Evolutionary conservation across 2,888 invertebrate genomes (phyloP).

Genomic region (Cistogaster globosa): DNA sequence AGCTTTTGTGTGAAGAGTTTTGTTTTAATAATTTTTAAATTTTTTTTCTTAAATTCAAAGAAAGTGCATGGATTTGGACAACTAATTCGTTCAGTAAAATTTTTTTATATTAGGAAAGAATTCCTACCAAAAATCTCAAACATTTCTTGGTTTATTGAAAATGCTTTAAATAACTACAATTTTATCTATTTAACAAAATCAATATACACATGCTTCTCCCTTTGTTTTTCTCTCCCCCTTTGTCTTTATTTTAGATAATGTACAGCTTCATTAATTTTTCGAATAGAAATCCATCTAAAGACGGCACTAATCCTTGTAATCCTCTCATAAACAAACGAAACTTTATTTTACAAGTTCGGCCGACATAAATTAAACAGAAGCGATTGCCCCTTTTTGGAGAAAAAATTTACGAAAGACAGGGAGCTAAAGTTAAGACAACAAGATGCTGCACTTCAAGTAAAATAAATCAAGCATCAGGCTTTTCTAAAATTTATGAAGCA

Average conservation of each 20-base stretch:
- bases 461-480: constrained; percentile 63
- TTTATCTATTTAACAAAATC: too few species aligned
- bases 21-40: too few species aligned
- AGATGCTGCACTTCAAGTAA: constrained; percentile 56
- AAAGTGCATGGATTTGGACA: too few species aligned
- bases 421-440: constrained; percentile 25
- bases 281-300: constrained; percentile 75
- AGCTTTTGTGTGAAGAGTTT: too few species aligned
- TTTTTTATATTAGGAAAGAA: too few species aligned
- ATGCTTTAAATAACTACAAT: too few species aligned
- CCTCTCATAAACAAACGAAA: constrained; percentile 78
- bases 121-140: too few species aligned
- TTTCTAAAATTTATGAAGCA: constrained; percentile 28
- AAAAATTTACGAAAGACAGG: background rate
- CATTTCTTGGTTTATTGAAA: too few species aligned
- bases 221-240: background rate
- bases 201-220: too few species aligned
- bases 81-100: too few species aligned
- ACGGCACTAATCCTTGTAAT: constrained; percentile 74
- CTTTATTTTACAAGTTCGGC: too few species aligned
- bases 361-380: constrained; percentile 38
- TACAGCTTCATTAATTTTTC: constrained; percentile 77
- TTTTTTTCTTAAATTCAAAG: too few species aligned
- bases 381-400: constrained; percentile 2
- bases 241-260: background rate